Evolutionary conservation across 2,888 invertebrate genomes (phyloP).

Genomic region (Mylabris sibirica): DNA sequence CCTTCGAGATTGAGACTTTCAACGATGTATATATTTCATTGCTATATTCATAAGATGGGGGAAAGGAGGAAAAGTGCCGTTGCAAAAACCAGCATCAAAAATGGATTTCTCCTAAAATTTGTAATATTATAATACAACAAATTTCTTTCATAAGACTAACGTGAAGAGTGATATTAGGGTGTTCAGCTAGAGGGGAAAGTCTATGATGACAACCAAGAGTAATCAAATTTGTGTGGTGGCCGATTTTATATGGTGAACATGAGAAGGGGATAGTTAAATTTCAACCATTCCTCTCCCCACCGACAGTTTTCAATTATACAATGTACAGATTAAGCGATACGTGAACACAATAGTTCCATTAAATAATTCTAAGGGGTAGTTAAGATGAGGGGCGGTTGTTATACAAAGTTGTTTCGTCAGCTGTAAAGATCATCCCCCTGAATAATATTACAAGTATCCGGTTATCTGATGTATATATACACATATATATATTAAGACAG

Average conservation of each 20-base stretch:
- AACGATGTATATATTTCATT: constrained; percentile 18
- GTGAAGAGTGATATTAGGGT: too few species aligned
- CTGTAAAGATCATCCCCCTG: constrained; percentile 44
- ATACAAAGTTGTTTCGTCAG: constrained; percentile 39
- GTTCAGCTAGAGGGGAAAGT: neutral
- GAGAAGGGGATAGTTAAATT: neutral
- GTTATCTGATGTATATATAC: constrained; percentile 41
- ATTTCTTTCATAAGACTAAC: too few species aligned
- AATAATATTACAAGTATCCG: constrained; percentile 47
- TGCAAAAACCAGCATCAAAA: neutral
- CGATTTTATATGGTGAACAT: neutral
- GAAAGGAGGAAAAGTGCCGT: neutral
- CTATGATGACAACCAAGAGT: constrained; percentile 8
- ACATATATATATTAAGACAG: constrained; percentile 19
- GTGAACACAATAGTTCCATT: constrained; percentile 50
- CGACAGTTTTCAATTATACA: constrained; percentile 45
- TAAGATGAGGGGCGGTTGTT: constrained; percentile 22
- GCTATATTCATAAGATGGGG: neutral
- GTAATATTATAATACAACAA: too few species aligned
- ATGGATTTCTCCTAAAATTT: neutral
- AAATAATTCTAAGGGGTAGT: constrained; percentile 43
- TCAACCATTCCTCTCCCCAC: constrained; percentile 20
- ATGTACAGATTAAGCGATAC: constrained; percentile 49
- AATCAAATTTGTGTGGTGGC: constrained; percentile 14
- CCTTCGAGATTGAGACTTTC: constrained; percentile 37